Evolutionary conservation across 2,888 invertebrate species (phyloP), one percentile per base, ranked within the genome.

Genomic region (Lumbricus terrestris): DNA sequence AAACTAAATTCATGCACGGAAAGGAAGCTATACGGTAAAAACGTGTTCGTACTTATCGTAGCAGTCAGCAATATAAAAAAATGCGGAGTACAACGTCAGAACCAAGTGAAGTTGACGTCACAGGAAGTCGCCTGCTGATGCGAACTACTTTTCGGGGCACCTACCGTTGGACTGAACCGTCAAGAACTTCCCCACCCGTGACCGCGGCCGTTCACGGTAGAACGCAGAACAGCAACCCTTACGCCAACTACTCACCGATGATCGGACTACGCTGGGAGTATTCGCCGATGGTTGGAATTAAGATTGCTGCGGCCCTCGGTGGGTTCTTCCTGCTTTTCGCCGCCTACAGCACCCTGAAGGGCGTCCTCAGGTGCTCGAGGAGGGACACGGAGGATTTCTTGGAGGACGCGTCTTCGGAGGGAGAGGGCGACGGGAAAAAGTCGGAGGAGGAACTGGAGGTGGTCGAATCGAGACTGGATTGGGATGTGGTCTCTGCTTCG

Each of bases 251-350:
- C 8, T 69, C 69, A 8, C 69, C 69, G 29, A 69, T 69, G 69
- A 69, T 69, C 29, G 69, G 69, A 69, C 29, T 69, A n/a, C 69
- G n/a, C 69, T 29, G n/a, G 85, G 85, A 85, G 85, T 85, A 85
- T 85, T 85, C 85, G 15, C 85, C 85, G 34, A 35, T 34, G 85
- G 85, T 85, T 4, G 85, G 85, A 35, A 85, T 85, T 23, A 85
- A 85, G 85, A 85, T 85, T 23, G 85, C 85, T 15, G 34, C 37
- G 8, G 85, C 23, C 23, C 85, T 85, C 20, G 85, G 35, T 35
- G 85, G 35, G 18, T 35, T 85, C 20, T 85, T 85, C 15, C 20
- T 85, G 35, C 33, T 85, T 35, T 85, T 15, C 34, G 85, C 85
- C 85, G 8, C 35, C 34, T 85, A 85, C 35, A 23, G 8, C 35